Evolutionary conservation across 2,113 vertebrate species (phyloP).

Genomic region (Greenwoodochromis staneri): DNA sequence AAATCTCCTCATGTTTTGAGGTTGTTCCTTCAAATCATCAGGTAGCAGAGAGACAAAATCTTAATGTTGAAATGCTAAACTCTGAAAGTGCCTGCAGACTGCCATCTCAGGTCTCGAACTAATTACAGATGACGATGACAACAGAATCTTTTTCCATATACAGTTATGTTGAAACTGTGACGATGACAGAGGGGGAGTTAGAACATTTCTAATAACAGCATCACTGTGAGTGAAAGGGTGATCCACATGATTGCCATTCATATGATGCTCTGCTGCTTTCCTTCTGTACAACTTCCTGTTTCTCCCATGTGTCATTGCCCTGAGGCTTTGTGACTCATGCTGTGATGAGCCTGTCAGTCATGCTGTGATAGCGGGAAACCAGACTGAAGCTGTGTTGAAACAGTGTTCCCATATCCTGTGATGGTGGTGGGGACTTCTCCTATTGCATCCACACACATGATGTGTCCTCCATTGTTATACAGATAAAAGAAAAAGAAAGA

Average conservation of each 20-base stretch:
- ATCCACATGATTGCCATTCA: neutral
- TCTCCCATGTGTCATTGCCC: neutral
- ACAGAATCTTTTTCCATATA: neutral
- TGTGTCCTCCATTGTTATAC: neutral
- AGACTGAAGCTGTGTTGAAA: neutral
- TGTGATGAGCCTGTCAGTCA: neutral
- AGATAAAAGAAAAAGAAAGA: neutral
- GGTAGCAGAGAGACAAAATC: neutral
- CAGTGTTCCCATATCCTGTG: neutral
- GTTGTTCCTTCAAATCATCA: neutral
- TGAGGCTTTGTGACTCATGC: conserved; percentile 1
- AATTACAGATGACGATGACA: neutral
- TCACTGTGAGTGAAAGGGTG: neutral
- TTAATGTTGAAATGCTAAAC: neutral
- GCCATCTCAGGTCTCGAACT: neutral
- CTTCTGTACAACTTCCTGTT: neutral
- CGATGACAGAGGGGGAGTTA: neutral
- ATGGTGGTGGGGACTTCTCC: neutral
- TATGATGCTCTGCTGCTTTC: neutral
- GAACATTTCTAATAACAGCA: neutral
- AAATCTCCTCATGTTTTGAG: neutral
- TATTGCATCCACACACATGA: neutral
- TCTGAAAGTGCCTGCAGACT: neutral
- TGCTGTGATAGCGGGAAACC: neutral
- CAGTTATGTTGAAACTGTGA: neutral